Conservation (phyloP, 1,140 invertebrate genomes). For the Psix sp. region DNA sequence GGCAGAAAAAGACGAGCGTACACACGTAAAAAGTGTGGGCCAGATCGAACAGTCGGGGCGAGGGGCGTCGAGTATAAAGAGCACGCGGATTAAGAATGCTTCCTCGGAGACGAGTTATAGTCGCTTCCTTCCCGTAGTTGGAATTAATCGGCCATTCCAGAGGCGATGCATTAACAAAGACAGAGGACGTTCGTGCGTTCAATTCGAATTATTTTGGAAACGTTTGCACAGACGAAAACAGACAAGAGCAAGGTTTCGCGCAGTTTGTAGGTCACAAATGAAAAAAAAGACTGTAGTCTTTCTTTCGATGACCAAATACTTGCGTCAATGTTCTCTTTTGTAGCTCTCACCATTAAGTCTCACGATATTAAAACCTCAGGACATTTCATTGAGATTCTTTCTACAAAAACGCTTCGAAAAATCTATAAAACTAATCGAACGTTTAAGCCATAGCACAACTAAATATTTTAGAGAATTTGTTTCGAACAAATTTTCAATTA, state of each 20-base stretch:
- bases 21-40: conserved; percentile 48
- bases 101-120: conserved; percentile 76
- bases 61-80: conserved; percentile 71
- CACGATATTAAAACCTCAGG: too few species aligned
- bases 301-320: background rate
- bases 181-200: conserved; percentile 55
- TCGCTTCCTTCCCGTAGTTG: conserved; percentile 75
- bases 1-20: conserved; percentile 39
- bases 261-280: conserved; percentile 37
- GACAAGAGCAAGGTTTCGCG: conserved; percentile 32
- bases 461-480: too few species aligned
- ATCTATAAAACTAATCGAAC: too few species aligned
- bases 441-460: too few species aligned
- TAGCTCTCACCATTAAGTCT: too few species aligned
- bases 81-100: conserved; percentile 76
- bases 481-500: too few species aligned
- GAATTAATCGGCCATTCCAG: conserved; percentile 76
- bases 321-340: too few species aligned
- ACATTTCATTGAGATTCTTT: too few species aligned
- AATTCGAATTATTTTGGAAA: conserved; percentile 58
- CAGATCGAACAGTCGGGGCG: conserved; percentile 38
- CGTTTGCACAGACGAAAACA: conserved; percentile 57
- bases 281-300: conserved; percentile 1
- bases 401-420: too few species aligned
- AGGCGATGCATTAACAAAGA: conserved; percentile 75